These are phyloP conservation scores for Anomalospiza imberbis DNA, from an alignment of 2,797 vertebrate genomes.

Conservation along the genomic window DNA sequence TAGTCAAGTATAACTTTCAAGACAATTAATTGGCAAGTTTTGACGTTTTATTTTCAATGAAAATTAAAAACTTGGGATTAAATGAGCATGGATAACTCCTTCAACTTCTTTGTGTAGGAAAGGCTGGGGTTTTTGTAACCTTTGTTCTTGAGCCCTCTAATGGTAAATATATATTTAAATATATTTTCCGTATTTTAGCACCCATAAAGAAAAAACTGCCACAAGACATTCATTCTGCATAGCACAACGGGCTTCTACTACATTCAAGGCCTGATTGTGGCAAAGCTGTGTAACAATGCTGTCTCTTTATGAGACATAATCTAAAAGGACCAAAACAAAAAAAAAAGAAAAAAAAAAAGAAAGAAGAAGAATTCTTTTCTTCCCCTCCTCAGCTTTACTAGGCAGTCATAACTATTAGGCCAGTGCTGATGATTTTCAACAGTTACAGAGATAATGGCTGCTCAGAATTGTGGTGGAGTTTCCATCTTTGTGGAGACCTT, in stretches of 20 bases:
- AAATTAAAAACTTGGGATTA: neutral
- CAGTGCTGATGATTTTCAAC: neutral
- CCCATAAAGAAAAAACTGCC: neutral
- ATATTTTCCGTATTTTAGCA: neutral
- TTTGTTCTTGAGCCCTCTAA: neutral
- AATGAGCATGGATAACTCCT: neutral
- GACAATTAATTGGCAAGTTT: neutral
- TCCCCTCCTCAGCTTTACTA: neutral
- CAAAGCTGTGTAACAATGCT: neutral
- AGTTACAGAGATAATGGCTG: neutral
- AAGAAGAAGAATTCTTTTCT: no score
- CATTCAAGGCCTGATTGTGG: neutral
- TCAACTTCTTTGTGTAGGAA: neutral
- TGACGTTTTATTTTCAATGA: neutral
- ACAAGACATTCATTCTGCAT: neutral
- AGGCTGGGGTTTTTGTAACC: rapidly evolving
- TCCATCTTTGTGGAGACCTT: neutral
- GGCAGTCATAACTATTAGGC: neutral
- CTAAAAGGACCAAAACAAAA: neutral
- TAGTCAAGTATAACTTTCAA: neutral
- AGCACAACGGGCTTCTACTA: neutral
- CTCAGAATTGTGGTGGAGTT: neutral
- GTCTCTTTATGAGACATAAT: neutral
- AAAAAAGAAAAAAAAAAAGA: neutral
- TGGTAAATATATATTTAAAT: neutral